phyloP scores from a whole-genome alignment of 2,797 vertebrate genomes.

The Liasis olivaceus region DNA sequence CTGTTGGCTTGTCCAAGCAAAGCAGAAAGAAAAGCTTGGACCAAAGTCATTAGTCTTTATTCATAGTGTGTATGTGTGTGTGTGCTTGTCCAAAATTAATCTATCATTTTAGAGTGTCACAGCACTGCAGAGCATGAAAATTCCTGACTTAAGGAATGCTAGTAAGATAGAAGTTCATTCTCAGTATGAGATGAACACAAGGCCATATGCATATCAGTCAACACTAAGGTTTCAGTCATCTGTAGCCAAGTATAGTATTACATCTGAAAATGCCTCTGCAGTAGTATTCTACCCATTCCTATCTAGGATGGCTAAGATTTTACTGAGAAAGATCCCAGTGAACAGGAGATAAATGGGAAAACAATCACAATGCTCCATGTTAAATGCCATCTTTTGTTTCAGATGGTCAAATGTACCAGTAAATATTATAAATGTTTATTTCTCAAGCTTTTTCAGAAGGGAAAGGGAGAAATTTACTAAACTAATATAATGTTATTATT shows the following conservation, averaged over 20 bases:
- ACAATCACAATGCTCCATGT: neutral
- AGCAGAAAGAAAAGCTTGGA: neutral
- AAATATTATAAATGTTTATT: neutral
- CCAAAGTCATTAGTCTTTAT: neutral
- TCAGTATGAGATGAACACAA: neutral
- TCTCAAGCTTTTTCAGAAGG: neutral
- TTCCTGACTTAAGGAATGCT: neutral
- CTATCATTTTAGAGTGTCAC: neutral
- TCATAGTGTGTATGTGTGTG: neutral
- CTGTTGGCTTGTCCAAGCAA: neutral
- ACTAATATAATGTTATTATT: neutral
- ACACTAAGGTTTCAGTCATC: neutral
- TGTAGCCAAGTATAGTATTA: neutral
- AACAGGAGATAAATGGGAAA: neutral
- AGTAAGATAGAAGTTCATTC: neutral
- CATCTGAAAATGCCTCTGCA: neutral
- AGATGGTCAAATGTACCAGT: neutral
- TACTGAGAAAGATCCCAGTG: neutral
- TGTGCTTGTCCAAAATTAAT: neutral
- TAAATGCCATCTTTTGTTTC: neutral
- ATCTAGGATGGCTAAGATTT: neutral
- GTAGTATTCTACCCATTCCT: neutral
- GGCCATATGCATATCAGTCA: neutral
- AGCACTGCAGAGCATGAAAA: neutral
- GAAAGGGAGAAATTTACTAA: neutral